Conservation (phyloP, 1,140 invertebrate genomes). For the Calliphora vicina region DNA sequence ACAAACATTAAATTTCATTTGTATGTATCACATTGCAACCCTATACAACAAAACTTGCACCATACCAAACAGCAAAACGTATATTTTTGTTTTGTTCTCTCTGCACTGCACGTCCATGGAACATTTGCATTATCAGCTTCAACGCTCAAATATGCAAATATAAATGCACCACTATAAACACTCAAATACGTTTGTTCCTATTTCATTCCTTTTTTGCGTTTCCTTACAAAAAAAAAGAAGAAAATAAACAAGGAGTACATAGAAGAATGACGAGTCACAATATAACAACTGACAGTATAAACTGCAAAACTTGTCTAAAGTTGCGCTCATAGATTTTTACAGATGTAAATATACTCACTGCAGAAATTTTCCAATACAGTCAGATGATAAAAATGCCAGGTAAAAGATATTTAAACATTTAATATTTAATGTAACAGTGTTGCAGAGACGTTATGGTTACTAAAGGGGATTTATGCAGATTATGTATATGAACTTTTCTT, state of each 20-base stretch:
- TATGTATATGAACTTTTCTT: no score
- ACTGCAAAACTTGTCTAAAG: background rate
- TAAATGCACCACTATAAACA: no score
- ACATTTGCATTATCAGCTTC: constrained; percentile 1
- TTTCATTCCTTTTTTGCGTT: no score
- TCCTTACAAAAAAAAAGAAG: background rate
- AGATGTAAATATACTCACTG: background rate
- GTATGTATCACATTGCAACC: background rate
- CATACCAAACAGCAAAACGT: background rate
- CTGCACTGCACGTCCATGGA: background rate
- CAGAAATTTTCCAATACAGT: background rate
- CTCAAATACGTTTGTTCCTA: background rate
- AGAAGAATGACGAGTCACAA: background rate
- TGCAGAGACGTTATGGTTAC: no score
- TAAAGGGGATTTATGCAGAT: no score
- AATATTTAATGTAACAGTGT: background rate
- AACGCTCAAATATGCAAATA: background rate
- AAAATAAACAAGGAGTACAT: background rate
- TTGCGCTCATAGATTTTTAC: no score
- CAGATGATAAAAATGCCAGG: background rate
- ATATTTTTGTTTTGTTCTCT: background rate
- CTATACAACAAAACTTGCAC: background rate
- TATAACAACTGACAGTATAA: background rate
- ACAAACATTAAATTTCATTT: background rate
- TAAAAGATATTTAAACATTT: background rate